phyloP scores from a whole-genome alignment of 2,888 invertebrate species.

The Limenitis camilla region DNA sequence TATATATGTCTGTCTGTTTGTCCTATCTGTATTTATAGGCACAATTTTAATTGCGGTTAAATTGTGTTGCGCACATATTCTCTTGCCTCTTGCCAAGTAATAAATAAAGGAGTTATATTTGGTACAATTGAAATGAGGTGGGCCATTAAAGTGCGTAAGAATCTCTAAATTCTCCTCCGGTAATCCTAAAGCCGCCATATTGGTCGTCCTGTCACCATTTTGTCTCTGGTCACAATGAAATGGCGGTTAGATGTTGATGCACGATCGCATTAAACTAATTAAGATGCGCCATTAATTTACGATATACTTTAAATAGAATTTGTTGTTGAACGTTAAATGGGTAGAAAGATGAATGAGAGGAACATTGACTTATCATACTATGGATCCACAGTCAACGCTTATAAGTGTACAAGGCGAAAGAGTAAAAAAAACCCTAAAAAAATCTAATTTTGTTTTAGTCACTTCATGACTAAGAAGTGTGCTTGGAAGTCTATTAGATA shows the following conservation, averaged over 20 bases:
- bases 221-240: slow-evolving; percentile 66
- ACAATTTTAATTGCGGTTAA: slow-evolving; percentile 63
- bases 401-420: slow-evolving; percentile 7
- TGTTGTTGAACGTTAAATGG: not conserved
- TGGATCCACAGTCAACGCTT: not conserved
- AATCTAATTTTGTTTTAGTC: too few relatives aligned
- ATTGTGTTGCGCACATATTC: slow-evolving; percentile 46
- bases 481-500: too few relatives aligned
- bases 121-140: slow-evolving; percentile 72
- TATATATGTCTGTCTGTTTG: slow-evolving; percentile 14
- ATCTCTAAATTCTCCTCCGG: too few relatives aligned
- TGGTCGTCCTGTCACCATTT: slow-evolving; percentile 73
- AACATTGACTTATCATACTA: too few relatives aligned
- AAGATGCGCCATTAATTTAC: slow-evolving; percentile 58
- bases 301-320: slow-evolving; percentile 2
- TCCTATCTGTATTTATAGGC: slow-evolving; percentile 26
- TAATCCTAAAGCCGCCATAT: slow-evolving; percentile 67
- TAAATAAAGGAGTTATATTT: slow-evolving; percentile 69
- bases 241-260: slow-evolving; percentile 66
- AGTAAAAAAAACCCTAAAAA: slow-evolving; percentile 15
- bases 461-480: too few relatives aligned
- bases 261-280: slow-evolving; percentile 65
- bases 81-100: slow-evolving; percentile 62
- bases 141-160: slow-evolving; percentile 57
- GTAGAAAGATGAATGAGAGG: too few relatives aligned